These are phyloP conservation scores for Myripristis jacobus DNA, from an alignment of 2,797 vertebrate genomes.

Conservation along the genomic window DNA sequence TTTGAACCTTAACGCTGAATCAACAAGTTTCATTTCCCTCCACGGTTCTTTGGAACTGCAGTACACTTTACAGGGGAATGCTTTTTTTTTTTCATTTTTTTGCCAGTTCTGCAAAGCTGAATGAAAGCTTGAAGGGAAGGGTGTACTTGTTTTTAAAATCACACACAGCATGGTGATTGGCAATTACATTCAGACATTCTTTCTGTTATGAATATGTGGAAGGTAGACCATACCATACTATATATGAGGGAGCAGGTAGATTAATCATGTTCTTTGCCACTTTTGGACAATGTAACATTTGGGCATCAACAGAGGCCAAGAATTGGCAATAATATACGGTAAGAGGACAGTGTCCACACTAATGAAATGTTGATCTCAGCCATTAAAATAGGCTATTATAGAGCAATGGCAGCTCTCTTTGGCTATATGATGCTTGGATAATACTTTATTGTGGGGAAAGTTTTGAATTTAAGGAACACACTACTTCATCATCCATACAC, in stretches of 20 bases:
- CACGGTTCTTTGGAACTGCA: slow-evolving; percentile 55
- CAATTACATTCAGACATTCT: slow-evolving; percentile 9
- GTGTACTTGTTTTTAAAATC: slow-evolving; percentile 22
- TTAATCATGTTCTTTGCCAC: slow-evolving; percentile 41
- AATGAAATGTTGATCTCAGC: slow-evolving; percentile 20
- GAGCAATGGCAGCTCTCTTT: slow-evolving; percentile 16
- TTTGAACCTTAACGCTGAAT: slow-evolving; percentile 51
- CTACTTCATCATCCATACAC: too few species aligned
- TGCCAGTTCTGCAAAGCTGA: slow-evolving; percentile 41
- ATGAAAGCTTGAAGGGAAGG: slow-evolving; percentile 36
- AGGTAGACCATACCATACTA: slow-evolving; percentile 37
- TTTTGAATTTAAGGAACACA: background rate
- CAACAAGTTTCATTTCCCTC: slow-evolving; percentile 49
- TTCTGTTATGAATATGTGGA: slow-evolving; percentile 33
- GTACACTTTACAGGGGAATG: slow-evolving; percentile 35
- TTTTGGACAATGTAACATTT: slow-evolving; percentile 3
- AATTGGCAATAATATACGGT: slow-evolving; percentile 7
- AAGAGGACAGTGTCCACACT: background rate
- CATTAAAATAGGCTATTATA: slow-evolving; percentile 1
- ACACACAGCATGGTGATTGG: slow-evolving; percentile 23
- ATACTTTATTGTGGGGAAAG: slow-evolving; percentile 24
- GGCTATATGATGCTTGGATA: slow-evolving; percentile 24
- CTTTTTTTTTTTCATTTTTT: background rate
- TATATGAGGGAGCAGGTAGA: slow-evolving; percentile 26
- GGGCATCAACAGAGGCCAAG: slow-evolving; percentile 12